A percentile compares a stretch with the other conserved stretches of the same genome.
phyloP scores from a whole-genome alignment of 2,888 invertebrate genomes.

The Ryuthela nishihirai region DNA sequence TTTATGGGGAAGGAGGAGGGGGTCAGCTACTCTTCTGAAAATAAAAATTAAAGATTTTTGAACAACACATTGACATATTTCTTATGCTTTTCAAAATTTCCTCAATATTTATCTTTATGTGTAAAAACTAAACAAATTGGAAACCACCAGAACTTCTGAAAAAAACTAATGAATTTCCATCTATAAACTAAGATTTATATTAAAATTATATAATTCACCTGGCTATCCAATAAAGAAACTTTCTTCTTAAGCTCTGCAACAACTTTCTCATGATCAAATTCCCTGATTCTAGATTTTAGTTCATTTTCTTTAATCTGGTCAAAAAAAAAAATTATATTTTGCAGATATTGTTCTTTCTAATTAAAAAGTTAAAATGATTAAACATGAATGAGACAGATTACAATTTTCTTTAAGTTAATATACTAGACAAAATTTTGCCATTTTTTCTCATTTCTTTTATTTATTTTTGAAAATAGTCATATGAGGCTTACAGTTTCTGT shows the following conservation, averaged over 20 bases:
- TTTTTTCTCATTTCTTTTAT: too few relatives aligned
- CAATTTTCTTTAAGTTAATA: too few relatives aligned
- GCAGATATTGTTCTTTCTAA: too few relatives aligned
- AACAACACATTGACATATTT: background rate
- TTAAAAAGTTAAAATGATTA: too few relatives aligned
- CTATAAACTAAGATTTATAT: conserved; percentile 3
- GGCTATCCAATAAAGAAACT: conserved; percentile 86
- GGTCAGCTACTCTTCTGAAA: too few relatives aligned
- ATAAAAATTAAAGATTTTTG: conserved; percentile 1
- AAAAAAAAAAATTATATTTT: conserved; percentile 22
- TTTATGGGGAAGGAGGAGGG: too few relatives aligned
- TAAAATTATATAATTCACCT: conserved; percentile 65
- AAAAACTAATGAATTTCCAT: background rate
- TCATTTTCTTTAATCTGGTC: conserved; percentile 81
- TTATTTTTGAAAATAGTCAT: too few relatives aligned
- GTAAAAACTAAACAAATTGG: conserved; percentile 14
- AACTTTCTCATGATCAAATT: conserved; percentile 89
- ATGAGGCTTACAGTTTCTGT: too few relatives aligned
- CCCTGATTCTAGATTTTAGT: conserved; percentile 89
- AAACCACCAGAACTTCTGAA: conserved; percentile 1
- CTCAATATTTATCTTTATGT: too few relatives aligned
- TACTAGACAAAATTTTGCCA: too few relatives aligned
- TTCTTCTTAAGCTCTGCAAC: conserved; percentile 91
- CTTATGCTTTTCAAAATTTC: background rate
- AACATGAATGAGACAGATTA: too few relatives aligned